phyloP scores from a whole-genome alignment of 2,113 vertebrate species.

The Toxotes jaculatrix region DNA sequence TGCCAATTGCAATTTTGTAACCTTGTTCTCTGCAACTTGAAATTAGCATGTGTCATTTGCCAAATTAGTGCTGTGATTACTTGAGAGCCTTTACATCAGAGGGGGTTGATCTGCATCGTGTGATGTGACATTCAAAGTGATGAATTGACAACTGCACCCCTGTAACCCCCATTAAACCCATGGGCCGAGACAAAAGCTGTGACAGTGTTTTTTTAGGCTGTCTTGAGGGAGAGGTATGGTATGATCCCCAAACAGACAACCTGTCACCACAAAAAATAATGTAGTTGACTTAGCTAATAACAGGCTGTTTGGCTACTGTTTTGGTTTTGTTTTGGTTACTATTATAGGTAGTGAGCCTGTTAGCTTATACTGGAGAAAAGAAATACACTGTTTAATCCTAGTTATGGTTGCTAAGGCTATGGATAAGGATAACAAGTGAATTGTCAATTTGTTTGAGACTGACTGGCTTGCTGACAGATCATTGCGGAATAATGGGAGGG shows the following conservation, averaged over 20 bases:
- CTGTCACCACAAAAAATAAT: neutral
- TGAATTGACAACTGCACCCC: constrained; percentile 21
- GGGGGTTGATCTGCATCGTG: constrained; percentile 8
- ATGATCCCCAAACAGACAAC: neutral
- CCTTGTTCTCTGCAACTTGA: constrained; percentile 29
- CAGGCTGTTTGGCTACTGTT: neutral
- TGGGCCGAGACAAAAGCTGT: constrained; percentile 5
- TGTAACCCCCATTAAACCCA: constrained; percentile 53
- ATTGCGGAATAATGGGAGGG: constrained; percentile 1
- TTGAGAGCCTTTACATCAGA: constrained; percentile 24
- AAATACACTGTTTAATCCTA: neutral
- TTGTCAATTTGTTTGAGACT: neutral
- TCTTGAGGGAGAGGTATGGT: neutral
- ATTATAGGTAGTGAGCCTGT: neutral
- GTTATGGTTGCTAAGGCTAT: neutral
- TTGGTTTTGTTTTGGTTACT: neutral
- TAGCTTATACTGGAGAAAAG: neutral
- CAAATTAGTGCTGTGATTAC: constrained; percentile 20
- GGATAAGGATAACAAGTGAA: neutral
- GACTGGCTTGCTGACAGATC: constrained; percentile 30
- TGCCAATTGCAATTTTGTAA: constrained; percentile 31
- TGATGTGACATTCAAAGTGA: constrained; percentile 61
- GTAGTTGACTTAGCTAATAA: neutral
- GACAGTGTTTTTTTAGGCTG: constrained; percentile 3
- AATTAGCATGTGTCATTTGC: constrained; percentile 42